These are phyloP conservation scores for Limnephilus lunatus DNA, from an alignment of 2,888 invertebrate species.

Conservation along the genomic window DNA sequence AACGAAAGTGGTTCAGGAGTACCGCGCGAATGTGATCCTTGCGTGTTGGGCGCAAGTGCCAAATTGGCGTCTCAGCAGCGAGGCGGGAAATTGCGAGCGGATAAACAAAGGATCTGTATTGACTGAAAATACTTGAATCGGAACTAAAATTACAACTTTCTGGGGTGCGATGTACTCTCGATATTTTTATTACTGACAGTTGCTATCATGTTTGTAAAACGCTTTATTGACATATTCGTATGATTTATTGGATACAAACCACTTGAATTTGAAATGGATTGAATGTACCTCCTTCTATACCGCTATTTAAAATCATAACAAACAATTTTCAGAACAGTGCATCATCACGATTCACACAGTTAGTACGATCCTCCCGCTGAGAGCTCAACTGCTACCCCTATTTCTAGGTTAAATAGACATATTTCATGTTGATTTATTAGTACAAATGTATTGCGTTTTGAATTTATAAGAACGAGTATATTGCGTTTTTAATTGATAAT, in stretches of 20 bases:
- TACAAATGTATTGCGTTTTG: background rate
- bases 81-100: conserved; percentile 41
- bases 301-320: background rate
- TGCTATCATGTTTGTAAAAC: background rate
- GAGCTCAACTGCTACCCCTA: background rate
- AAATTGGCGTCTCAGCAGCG: conserved; percentile 5
- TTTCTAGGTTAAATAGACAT: background rate
- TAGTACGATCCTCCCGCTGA: background rate
- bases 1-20: conserved; percentile 58
- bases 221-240: background rate
- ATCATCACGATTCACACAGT: background rate
- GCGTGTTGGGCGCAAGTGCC: conserved; percentile 16
- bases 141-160: conserved; percentile 22
- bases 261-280: background rate
- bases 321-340: background rate
- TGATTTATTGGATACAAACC: background rate
- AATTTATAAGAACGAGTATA: background rate
- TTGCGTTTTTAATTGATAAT: too few relatives aligned
- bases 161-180: conserved; percentile 1
- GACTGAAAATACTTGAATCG: conserved; percentile 27
- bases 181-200: background rate
- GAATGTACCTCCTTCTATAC: background rate
- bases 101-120: conserved; percentile 15
- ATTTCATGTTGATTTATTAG: background rate
- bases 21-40: conserved; percentile 33